Evolutionary conservation across 1,140 invertebrate genomes (phyloP).

Genomic region (Latrodectus geometricus): DNA sequence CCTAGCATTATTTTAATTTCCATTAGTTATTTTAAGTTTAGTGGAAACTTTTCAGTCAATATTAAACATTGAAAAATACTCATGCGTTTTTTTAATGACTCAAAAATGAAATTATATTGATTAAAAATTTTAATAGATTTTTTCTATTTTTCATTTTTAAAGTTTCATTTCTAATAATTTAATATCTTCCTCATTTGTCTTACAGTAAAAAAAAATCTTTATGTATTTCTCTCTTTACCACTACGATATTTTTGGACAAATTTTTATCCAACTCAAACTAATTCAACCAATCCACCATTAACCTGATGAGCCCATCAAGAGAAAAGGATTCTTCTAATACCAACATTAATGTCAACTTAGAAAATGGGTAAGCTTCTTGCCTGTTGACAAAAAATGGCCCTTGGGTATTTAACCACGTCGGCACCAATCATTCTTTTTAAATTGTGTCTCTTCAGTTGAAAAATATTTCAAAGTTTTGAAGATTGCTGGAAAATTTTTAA

Average conservation of each 20-base stretch:
- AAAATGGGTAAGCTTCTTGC: neutral
- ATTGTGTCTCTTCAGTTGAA: neutral
- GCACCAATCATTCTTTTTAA: neutral
- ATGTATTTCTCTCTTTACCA: neutral
- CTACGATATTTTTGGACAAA: neutral
- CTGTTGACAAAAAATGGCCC: neutral
- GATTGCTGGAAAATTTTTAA: neutral
- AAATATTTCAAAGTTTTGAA: neutral
- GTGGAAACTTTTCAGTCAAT: too few species aligned
- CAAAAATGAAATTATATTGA: too few species aligned
- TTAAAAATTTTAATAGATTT: too few species aligned
- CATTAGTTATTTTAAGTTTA: too few species aligned
- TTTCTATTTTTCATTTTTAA: too few species aligned
- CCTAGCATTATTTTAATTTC: too few species aligned
- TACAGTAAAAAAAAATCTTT: too few species aligned
- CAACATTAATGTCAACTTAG: neutral
- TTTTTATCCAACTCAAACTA: neutral
- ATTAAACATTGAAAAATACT: too few species aligned
- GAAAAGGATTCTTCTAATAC: neutral
- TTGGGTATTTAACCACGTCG: neutral
- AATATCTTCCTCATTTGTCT: too few species aligned
- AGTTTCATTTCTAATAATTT: too few species aligned
- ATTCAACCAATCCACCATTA: neutral
- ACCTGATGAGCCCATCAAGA: neutral
- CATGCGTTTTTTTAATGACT: too few species aligned